Evolutionary conservation across 2,113 vertebrate species (phyloP).

Genomic region (Myiozetetes cayanensis): DNA sequence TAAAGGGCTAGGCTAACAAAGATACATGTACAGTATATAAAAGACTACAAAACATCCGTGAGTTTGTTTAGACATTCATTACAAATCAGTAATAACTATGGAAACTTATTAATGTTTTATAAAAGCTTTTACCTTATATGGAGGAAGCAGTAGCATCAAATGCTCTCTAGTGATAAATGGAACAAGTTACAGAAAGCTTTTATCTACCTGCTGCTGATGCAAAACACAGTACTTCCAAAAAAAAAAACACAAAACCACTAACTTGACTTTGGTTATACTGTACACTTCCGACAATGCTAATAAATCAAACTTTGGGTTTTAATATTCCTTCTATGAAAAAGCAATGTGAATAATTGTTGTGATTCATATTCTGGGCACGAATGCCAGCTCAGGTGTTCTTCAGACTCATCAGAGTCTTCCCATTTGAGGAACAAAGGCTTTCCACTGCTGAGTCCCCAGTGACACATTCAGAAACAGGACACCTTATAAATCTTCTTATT

Average conservation of each 20-base stretch:
- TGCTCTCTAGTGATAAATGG: conserved; percentile 53
- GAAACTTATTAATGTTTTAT: conserved; percentile 39
- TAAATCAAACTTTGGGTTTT: conserved; percentile 33
- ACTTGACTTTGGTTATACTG: conserved; percentile 39
- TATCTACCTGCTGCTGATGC: conserved; percentile 45
- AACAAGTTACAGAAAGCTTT: conserved; percentile 58
- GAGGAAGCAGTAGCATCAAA: conserved; percentile 55
- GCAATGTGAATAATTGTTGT: conserved; percentile 49
- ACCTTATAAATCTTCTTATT: background rate
- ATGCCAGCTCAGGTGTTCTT: conserved; percentile 67
- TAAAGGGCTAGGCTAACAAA: conserved; percentile 14
- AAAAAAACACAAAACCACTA: conserved; percentile 49
- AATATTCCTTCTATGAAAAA: conserved; percentile 37
- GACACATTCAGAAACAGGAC: background rate
- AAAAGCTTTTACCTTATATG: conserved; percentile 52
- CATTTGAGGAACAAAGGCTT: background rate
- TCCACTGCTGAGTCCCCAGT: background rate
- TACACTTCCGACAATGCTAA: conserved; percentile 14
- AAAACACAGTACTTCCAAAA: conserved; percentile 48
- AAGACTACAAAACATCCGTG: conserved; percentile 29
- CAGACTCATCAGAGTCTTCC: conserved; percentile 85
- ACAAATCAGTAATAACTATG: conserved; percentile 32
- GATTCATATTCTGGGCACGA: conserved; percentile 85
- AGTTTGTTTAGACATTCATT: conserved; percentile 51
- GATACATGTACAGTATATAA: background rate